Conservation (phyloP, 2,888 invertebrate genomes). For the Teleiodes luculella region DNA sequence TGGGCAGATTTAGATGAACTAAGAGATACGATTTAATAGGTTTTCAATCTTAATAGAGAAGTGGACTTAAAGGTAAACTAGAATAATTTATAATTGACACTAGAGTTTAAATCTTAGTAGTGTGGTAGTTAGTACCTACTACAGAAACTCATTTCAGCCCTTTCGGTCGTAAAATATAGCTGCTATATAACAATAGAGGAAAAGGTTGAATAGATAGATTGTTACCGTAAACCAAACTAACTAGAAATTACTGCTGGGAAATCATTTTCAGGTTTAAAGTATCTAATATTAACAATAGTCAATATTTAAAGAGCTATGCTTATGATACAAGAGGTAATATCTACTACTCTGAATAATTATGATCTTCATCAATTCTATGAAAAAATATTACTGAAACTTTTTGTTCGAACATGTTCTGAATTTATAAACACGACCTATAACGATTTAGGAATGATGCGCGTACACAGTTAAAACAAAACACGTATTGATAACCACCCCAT, state of each 20-base stretch:
- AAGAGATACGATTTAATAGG: not conserved
- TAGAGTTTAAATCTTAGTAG: not conserved
- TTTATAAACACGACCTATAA: too few species aligned
- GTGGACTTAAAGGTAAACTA: not conserved
- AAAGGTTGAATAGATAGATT: not conserved
- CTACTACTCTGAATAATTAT: too few species aligned
- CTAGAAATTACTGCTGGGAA: conserved; percentile 20
- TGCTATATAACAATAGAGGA: conserved; percentile 14
- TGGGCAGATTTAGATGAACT: not conserved
- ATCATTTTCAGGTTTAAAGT: conserved; percentile 18
- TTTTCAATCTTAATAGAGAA: conserved; percentile 5
- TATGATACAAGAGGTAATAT: too few species aligned
- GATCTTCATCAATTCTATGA: too few species aligned
- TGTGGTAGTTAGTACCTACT: too few species aligned
- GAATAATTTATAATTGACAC: not conserved
- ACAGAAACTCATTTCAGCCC: conserved; percentile 7
- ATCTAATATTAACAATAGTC: not conserved
- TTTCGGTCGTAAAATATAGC: conserved; percentile 14
- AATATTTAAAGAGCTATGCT: too few species aligned
- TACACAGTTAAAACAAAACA: not conserved
- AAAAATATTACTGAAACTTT: too few species aligned
- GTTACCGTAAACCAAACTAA: conserved; percentile 33
- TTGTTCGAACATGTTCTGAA: too few species aligned
- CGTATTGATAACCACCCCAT: not conserved
- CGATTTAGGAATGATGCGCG: not conserved